Conservation (phyloP, 2,888 invertebrate species). For the Halictus ligatus region DNA sequence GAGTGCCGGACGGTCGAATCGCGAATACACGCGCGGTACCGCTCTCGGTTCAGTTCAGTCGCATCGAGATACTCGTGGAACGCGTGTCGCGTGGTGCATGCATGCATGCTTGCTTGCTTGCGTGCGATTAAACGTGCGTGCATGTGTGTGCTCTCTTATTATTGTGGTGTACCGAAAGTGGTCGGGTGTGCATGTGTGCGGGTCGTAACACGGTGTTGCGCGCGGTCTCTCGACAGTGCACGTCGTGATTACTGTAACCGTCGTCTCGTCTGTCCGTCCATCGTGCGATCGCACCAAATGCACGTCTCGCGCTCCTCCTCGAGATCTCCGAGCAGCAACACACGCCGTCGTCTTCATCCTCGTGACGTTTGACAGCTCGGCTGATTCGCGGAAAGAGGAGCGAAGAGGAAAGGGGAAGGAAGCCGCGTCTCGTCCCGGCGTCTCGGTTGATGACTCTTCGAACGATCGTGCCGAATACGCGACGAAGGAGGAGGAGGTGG, state of each 20-base stretch:
- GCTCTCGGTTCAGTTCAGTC: slow-evolving; percentile 68
- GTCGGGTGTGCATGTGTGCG: slow-evolving; percentile 64
- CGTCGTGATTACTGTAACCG: slow-evolving; percentile 58
- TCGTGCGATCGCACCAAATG: slow-evolving; percentile 62
- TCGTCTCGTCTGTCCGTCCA: slow-evolving; percentile 44
- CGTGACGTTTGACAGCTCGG: slow-evolving; percentile 66
- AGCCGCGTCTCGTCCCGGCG: slow-evolving; percentile 53
- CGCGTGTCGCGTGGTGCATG: slow-evolving; percentile 66
- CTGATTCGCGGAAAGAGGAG: slow-evolving; percentile 36
- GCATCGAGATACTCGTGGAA: slow-evolving; percentile 71
- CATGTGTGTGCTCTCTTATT: slow-evolving; percentile 61
- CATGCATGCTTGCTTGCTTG: slow-evolving; percentile 61
- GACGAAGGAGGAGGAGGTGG: slow-evolving; percentile 41
- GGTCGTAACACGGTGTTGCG: slow-evolving; percentile 51
- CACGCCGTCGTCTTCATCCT: slow-evolving; percentile 51
- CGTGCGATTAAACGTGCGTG: slow-evolving; percentile 67
- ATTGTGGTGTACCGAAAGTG: slow-evolving; percentile 58
- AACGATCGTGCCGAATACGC: slow-evolving; percentile 62
- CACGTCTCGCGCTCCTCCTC: slow-evolving; percentile 46
- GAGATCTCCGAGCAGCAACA: slow-evolving; percentile 53
- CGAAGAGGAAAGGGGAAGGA: slow-evolving; percentile 31
- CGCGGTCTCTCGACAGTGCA: slow-evolving; percentile 48
- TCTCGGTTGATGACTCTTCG: slow-evolving; percentile 64
- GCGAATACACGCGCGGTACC: slow-evolving; percentile 40
- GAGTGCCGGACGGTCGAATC: slow-evolving; percentile 52